These are phyloP conservation scores for Hexactinellida sp. DNA, from an alignment of 37 sponge, comb jelly and placozoan species.

Conservation along the genomic window DNA sequence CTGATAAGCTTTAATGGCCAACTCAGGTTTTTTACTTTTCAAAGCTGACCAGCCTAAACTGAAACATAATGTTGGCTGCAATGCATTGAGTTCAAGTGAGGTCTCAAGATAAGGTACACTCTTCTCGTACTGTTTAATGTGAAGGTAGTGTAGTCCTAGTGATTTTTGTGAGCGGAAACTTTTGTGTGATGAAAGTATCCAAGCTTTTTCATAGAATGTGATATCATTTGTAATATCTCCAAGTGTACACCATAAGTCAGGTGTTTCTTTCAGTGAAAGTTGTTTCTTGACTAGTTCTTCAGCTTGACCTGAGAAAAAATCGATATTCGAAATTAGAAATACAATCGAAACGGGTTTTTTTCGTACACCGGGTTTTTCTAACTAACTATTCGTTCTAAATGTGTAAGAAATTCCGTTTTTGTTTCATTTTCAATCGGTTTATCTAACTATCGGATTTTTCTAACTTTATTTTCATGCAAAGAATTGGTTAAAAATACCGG, in stretches of 20 bases:
- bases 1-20: neutral
- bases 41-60: neutral
- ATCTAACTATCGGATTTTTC: too few relatives aligned
- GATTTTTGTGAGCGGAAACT: slow-evolving; percentile 1
- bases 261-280: neutral
- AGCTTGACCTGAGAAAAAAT: neutral
- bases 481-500: too few relatives aligned
- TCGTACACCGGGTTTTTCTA: too few relatives aligned
- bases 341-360: too few relatives aligned
- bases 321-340: neutral
- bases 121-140: neutral
- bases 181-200: neutral
- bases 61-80: neutral
- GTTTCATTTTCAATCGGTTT: too few relatives aligned
- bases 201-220: neutral
- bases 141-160: neutral
- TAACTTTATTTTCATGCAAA: too few relatives aligned
- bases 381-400: too few relatives aligned
- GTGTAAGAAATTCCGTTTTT: too few relatives aligned
- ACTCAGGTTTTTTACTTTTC: neutral
- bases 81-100: neutral
- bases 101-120: neutral
- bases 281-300: slow-evolving; percentile 1
- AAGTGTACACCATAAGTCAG: neutral
- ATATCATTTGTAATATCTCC: slow-evolving; percentile 13